These are phyloP conservation scores for Tillus elongatus DNA, from an alignment of 2,888 invertebrate genomes.

Conservation along the genomic window DNA sequence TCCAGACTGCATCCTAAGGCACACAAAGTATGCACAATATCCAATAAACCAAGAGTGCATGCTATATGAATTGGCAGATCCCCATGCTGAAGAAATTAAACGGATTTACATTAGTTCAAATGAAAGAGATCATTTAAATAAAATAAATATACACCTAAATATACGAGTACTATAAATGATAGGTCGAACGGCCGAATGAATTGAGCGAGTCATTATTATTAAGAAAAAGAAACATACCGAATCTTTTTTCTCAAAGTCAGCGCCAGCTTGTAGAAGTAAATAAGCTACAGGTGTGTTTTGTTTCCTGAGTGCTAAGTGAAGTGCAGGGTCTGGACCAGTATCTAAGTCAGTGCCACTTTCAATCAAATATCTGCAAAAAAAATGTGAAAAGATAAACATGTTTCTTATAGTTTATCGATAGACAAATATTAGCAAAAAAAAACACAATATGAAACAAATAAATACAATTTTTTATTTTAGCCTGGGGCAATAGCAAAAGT, in stretches of 20 bases:
- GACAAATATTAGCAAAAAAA: too few species aligned
- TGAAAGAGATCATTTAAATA: too few species aligned
- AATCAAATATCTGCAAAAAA: slow-evolving; percentile 31
- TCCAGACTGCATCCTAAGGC: slow-evolving; percentile 54
- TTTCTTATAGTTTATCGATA: too few species aligned
- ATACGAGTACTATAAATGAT: neutral
- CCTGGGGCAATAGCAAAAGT: too few species aligned
- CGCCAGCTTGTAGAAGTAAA: slow-evolving; percentile 51
- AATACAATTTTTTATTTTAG: too few species aligned
- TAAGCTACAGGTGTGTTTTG: slow-evolving; percentile 49
- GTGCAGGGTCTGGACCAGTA: slow-evolving; percentile 44
- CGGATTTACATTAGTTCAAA: neutral
- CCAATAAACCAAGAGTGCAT: slow-evolving; percentile 46
- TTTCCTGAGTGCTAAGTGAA: slow-evolving; percentile 52
- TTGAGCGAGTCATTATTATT: slow-evolving; percentile 8
- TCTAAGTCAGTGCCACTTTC: slow-evolving; percentile 39
- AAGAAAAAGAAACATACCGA: slow-evolving; percentile 35
- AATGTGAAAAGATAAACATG: too few species aligned
- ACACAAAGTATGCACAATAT: slow-evolving; percentile 50
- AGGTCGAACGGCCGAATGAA: neutral
- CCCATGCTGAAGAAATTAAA: slow-evolving; percentile 48
- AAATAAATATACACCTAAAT: neutral
- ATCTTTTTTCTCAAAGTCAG: slow-evolving; percentile 48
- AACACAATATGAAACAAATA: too few species aligned
- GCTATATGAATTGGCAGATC: slow-evolving; percentile 54